A percentile compares a stretch with the other conserved stretches of the same genome.
Conservation (phyloP, 1,140 invertebrate genomes). For the Oncopeltus fasciatus region DNA sequence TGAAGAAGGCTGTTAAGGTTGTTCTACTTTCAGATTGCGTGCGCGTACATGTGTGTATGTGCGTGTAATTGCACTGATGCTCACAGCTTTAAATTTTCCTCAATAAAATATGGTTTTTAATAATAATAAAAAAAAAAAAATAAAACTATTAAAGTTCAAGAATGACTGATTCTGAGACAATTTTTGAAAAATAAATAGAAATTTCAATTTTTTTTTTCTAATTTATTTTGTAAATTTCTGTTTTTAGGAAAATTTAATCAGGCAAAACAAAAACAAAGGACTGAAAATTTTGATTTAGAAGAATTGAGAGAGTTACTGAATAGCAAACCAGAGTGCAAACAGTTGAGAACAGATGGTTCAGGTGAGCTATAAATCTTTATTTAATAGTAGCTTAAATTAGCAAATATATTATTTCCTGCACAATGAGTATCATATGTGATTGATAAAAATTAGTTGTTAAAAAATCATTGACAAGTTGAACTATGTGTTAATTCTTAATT, state of each 20-base stretch:
- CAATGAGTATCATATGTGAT: not conserved
- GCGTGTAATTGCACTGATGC: too few relatives aligned
- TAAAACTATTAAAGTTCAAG: not conserved
- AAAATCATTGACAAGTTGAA: not conserved
- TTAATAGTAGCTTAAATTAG: not conserved
- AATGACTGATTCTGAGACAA: not conserved
- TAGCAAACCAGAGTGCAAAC: conserved; percentile 29
- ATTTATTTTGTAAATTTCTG: not conserved
- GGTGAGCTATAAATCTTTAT: conserved; percentile 16
- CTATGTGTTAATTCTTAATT: not conserved
- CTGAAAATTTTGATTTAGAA: conserved; percentile 20
- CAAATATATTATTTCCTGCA: not conserved
- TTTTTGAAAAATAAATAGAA: not conserved
- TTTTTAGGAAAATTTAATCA: conserved; percentile 19
- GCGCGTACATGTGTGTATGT: too few relatives aligned
- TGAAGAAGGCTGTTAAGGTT: not conserved
- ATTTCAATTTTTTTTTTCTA: not conserved
- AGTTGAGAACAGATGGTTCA: conserved; percentile 25
- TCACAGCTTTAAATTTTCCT: too few relatives aligned
- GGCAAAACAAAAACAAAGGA: not conserved
- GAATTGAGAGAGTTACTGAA: conserved; percentile 34
- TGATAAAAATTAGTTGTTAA: not conserved
- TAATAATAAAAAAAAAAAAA: too few relatives aligned
- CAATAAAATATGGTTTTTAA: too few relatives aligned
- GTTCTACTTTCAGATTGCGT: not conserved